Percentiles rank a stretch among this genome's conserved stretches.
These are phyloP conservation scores for Gallinago jamesoni DNA, from an alignment of 2,113 vertebrate genomes.

Conservation along the genomic window DNA sequence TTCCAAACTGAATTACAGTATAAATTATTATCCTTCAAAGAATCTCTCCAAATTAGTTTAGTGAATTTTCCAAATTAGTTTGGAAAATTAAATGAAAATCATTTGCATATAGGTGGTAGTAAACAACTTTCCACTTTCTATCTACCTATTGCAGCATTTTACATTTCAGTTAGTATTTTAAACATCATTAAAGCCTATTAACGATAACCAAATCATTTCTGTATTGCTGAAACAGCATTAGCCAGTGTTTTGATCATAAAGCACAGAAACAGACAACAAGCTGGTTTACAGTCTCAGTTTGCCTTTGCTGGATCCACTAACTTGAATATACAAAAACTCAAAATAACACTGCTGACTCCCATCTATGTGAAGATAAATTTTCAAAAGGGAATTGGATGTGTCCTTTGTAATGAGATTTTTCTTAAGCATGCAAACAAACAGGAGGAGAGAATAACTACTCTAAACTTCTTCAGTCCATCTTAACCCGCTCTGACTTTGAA, in stretches of 20 bases:
- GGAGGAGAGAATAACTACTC: background rate
- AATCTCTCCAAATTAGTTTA: background rate
- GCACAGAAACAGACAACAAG: background rate
- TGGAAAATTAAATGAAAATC: background rate
- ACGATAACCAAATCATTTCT: background rate
- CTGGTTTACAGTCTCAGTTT: background rate
- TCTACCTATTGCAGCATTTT: background rate
- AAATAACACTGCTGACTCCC: background rate
- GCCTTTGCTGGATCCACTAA: background rate
- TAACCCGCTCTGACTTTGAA: background rate
- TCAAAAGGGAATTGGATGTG: background rate
- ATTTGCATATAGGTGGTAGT: background rate
- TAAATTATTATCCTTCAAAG: background rate
- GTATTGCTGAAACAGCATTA: background rate
- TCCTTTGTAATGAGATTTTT: conserved; percentile 10
- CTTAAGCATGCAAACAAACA: background rate
- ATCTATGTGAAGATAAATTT: background rate
- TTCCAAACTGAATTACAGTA: background rate
- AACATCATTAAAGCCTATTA: background rate
- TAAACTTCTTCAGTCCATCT: background rate
- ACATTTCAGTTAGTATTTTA: background rate
- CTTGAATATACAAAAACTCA: background rate
- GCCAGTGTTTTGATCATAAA: background rate
- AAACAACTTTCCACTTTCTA: background rate
- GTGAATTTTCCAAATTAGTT: background rate